phyloP scores from a whole-genome alignment of 2,797 vertebrate genomes.

The Chloroceryle amazona region DNA sequence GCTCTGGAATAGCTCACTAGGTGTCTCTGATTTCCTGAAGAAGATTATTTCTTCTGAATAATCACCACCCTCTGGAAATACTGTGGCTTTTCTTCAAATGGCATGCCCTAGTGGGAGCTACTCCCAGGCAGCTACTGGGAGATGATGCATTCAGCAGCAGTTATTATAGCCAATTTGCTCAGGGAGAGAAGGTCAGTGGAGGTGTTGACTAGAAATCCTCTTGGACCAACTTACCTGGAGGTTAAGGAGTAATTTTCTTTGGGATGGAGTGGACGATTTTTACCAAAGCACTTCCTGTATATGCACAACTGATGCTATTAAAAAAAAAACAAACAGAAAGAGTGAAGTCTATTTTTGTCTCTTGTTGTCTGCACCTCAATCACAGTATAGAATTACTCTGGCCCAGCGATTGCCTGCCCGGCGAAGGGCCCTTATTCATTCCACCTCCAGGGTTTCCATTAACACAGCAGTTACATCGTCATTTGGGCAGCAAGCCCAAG shows the following conservation, averaged over 20 bases:
- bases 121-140: not conserved
- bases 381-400: conserved; percentile 18
- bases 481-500: conserved; percentile 54
- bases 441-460: conserved; percentile 66
- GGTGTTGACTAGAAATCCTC: not conserved
- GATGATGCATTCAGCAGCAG: not conserved
- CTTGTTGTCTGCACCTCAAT: not conserved
- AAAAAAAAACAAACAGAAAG: not conserved
- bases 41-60: conserved; percentile 6
- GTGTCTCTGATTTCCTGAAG: not conserved
- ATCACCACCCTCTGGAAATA: not conserved
- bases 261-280: conserved; percentile 23
- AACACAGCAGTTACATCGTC: conserved; percentile 62
- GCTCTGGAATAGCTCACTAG: not conserved
- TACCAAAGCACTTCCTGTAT: not conserved
- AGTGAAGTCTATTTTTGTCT: conserved; percentile 19
- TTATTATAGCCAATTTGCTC: not conserved
- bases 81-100: not conserved
- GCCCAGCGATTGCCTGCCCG: not conserved
- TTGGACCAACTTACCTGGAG: conserved; percentile 6
- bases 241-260: conserved; percentile 26
- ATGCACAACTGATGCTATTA: not conserved
- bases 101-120: not conserved
- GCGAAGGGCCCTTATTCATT: conserved; percentile 57
- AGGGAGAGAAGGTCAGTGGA: conserved; percentile 1